phyloP scores from a whole-genome alignment of 2,888 invertebrate species.

The Oscheius sp. region DNA sequence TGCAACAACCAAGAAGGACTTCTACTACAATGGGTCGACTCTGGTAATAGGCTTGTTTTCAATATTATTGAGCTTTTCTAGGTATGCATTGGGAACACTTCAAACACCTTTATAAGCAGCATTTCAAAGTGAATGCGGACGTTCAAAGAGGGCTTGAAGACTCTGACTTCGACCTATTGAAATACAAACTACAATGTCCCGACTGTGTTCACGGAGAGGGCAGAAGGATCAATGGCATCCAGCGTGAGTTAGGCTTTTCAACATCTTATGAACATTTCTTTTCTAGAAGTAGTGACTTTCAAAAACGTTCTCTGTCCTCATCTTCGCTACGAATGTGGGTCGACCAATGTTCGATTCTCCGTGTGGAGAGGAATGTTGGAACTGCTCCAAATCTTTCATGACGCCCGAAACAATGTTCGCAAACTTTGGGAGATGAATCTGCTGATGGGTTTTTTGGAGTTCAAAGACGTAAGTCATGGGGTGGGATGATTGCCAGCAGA shows the following conservation, averaged over 20 bases:
- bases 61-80: constrained; percentile 21
- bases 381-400: constrained; percentile 71
- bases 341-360: constrained; percentile 67
- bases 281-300: constrained; percentile 62
- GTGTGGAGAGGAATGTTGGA: constrained; percentile 72
- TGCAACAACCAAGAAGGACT: constrained; percentile 67
- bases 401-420: constrained; percentile 63
- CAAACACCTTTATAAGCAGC: constrained; percentile 69
- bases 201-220: constrained; percentile 63
- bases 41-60: constrained; percentile 36
- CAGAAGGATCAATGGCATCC: constrained; percentile 58
- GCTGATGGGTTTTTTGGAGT: constrained; percentile 63
- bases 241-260: constrained; percentile 44
- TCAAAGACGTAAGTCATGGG: constrained; percentile 46
- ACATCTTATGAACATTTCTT: background rate
- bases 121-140: constrained; percentile 69
- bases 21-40: constrained; percentile 62
- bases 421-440: constrained; percentile 64
- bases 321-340: constrained; percentile 67
- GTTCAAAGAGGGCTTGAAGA: constrained; percentile 65
- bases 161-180: constrained; percentile 68
- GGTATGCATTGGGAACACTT: constrained; percentile 72
- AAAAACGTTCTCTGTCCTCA: constrained; percentile 72
- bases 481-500: background rate
- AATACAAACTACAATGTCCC: constrained; percentile 70